phyloP scores from a whole-genome alignment of 2,888 invertebrate species.

The Epistrophe grossulariae region DNA sequence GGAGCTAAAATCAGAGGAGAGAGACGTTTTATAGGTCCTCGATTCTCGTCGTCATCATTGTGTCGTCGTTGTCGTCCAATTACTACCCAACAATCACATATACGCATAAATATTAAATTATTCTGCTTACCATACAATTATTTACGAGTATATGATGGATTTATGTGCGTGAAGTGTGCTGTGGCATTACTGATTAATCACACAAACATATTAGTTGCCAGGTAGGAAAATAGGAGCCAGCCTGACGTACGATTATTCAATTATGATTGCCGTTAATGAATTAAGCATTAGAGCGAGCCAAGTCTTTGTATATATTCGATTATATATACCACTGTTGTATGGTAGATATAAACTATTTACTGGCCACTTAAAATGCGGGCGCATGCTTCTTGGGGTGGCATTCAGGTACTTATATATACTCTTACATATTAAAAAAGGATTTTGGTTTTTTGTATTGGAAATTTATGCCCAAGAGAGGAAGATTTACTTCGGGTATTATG shows the following conservation, averaged over 20 bases:
- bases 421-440: neutral
- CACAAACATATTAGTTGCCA: constrained; percentile 21
- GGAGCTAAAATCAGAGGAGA: neutral
- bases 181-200: constrained; percentile 72
- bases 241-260: constrained; percentile 71
- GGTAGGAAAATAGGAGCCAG: constrained; percentile 32
- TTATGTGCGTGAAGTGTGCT: constrained; percentile 70
- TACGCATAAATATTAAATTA: constrained; percentile 61
- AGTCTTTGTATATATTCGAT: constrained; percentile 64
- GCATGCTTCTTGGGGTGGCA: constrained; percentile 12
- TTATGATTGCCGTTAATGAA: constrained; percentile 73
- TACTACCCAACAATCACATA: constrained; percentile 42
- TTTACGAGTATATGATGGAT: constrained; percentile 69
- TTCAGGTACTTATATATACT: neutral
- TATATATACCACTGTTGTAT: constrained; percentile 20
- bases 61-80: constrained; percentile 39
- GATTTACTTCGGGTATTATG: neutral
- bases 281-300: constrained; percentile 65
- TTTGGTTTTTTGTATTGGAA: neutral
- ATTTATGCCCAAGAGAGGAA: neutral
- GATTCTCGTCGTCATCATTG: constrained; percentile 22
- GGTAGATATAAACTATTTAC: constrained; percentile 1
- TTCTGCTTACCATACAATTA: constrained; percentile 71
- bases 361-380: constrained; percentile 57
- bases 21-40: constrained; percentile 5